phyloP scores from a whole-genome alignment of 2,113 vertebrate species.

The Synodontis membranacea region DNA sequence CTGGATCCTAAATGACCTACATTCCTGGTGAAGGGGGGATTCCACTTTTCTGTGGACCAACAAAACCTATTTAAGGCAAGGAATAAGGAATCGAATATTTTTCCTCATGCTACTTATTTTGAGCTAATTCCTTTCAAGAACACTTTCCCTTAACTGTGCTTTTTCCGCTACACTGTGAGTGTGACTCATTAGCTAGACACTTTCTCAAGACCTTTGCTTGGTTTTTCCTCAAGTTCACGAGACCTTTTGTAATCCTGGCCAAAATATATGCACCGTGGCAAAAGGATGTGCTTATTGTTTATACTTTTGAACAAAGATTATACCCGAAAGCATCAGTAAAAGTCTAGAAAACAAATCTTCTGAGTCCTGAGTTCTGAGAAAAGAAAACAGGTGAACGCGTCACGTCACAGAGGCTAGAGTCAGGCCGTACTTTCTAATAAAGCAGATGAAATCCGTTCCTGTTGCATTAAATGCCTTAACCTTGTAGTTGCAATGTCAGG shows the following conservation, averaged over 20 bases:
- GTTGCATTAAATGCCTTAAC: not conserved
- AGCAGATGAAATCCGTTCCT: not conserved
- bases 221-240: too few relatives aligned
- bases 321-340: not conserved
- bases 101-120: constrained; percentile 3
- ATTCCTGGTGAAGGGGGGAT: constrained; percentile 36
- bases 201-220: too few relatives aligned
- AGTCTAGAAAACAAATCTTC: not conserved
- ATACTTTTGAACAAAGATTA: not conserved
- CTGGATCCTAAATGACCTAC: constrained; percentile 51
- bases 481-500: not conserved
- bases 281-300: not conserved
- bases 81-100: constrained; percentile 27
- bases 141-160: not conserved
- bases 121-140: not conserved
- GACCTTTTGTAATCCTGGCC: not conserved
- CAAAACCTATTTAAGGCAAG: constrained; percentile 20
- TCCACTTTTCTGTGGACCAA: not conserved
- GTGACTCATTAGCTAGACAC: not conserved
- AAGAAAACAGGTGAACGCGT: not conserved
- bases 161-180: not conserved
- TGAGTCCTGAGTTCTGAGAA: not conserved
- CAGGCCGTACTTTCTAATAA: not conserved
- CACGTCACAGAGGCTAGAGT: not conserved
- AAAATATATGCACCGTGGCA: not conserved